phyloP scores from a whole-genome alignment of 2,797 vertebrate species.

The Galaxias olidus region DNA sequence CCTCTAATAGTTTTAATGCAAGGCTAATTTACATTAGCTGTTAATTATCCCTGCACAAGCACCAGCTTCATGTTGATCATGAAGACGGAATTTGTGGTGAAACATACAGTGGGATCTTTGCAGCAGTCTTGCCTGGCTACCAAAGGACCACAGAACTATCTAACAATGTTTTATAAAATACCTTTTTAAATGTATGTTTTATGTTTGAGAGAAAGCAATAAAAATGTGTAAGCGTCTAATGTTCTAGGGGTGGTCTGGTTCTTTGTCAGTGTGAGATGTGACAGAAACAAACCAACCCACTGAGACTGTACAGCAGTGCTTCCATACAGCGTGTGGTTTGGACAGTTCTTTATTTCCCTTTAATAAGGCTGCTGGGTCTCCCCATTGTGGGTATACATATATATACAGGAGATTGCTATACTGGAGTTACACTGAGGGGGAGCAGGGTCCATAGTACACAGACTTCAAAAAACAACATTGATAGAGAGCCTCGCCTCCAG shows the following conservation, averaged over 20 bases:
- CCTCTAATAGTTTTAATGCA: neutral
- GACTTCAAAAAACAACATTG: conserved; percentile 83
- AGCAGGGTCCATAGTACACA: conserved; percentile 77
- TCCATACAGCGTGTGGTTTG: conserved; percentile 62
- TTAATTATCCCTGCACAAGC: neutral
- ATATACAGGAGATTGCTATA: conserved; percentile 81
- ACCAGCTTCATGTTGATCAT: neutral
- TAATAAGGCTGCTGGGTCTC: conserved; percentile 81
- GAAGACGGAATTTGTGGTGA: neutral
- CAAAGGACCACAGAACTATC: too few relatives aligned
- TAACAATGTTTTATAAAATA: too few relatives aligned
- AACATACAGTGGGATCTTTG: too few relatives aligned
- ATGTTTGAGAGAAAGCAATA: too few relatives aligned
- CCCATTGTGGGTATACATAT: conserved; percentile 79
- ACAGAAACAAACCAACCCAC: conserved; percentile 12
- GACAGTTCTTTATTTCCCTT: conserved; percentile 83
- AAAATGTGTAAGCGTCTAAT: too few relatives aligned
- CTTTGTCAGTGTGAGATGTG: too few relatives aligned
- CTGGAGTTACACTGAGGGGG: conserved; percentile 76
- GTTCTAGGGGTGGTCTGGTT: too few relatives aligned
- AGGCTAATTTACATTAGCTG: neutral
- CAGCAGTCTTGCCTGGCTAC: too few relatives aligned
- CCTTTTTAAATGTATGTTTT: too few relatives aligned
- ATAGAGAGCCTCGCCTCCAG: conserved; percentile 75
- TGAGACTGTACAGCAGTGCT: neutral